Evolutionary conservation across 1,140 invertebrate genomes (phyloP).

Genomic region (Drosophila navojoa): DNA sequence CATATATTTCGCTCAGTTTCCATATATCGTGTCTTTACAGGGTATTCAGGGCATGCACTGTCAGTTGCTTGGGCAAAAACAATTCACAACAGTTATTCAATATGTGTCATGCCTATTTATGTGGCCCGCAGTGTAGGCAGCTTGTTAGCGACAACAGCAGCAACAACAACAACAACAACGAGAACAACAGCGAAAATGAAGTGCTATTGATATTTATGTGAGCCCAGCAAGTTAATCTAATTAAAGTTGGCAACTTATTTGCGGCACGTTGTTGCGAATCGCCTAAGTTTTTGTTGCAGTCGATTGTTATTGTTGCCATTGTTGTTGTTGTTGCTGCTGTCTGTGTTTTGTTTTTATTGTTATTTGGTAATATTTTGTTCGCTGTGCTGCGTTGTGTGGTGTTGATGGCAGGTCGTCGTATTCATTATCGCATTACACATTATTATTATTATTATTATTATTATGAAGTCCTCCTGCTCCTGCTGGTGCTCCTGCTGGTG

Average conservation of each 20-base stretch:
- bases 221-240: constrained; percentile 53
- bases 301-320: background rate
- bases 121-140: constrained; percentile 8
- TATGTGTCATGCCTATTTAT: constrained; percentile 5
- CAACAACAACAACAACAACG: background rate
- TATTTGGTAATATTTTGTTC: constrained; percentile 11
- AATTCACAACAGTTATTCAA: background rate
- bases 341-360: constrained; percentile 35
- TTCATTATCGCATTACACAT: constrained; percentile 43
- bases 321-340: background rate
- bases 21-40: too few species aligned
- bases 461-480: constrained; percentile 12
- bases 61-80: too few species aligned
- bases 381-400: constrained; percentile 3
- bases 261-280: constrained; percentile 1
- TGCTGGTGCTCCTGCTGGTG: background rate
- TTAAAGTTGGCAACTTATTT: constrained; percentile 55
- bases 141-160: constrained; percentile 10
- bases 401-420: constrained; percentile 19
- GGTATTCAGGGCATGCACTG: too few species aligned
- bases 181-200: background rate
- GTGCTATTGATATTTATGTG: constrained; percentile 41
- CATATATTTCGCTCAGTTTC: too few species aligned
- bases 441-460: constrained; percentile 47
- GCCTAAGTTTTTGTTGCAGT: constrained; percentile 1